Evolutionary conservation across 64 coral and sea anemone genomes (phyloP).

Genomic region (Catalaphyllia jardinei): DNA sequence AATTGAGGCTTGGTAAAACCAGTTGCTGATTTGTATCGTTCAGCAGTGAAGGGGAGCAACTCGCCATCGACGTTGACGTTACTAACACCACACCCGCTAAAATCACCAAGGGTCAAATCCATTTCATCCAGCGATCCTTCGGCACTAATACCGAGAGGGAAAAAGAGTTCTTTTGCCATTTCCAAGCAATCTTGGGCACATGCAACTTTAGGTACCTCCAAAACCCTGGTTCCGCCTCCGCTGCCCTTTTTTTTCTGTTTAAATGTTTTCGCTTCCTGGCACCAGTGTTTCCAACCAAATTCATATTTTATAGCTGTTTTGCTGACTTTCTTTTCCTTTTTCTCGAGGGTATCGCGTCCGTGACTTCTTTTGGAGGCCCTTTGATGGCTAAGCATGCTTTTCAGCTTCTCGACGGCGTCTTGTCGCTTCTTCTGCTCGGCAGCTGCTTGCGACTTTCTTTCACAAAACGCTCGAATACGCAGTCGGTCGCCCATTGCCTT

Average conservation of each 20-base stretch:
- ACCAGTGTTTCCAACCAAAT: slow-evolving; percentile 44
- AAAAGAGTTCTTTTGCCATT: no score
- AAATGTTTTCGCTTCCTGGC: not conserved
- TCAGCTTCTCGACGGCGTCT: slow-evolving; percentile 12
- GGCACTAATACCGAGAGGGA: no score
- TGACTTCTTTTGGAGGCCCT: slow-evolving; percentile 1
- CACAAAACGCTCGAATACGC: slow-evolving; percentile 6
- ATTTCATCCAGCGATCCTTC: no score
- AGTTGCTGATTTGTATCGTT: no score
- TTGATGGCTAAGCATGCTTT: not conserved
- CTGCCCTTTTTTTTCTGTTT: not conserved
- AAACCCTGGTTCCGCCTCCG: slow-evolving; percentile 21
- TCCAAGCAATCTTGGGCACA: no score
- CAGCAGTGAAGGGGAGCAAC: no score
- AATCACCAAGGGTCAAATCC: no score
- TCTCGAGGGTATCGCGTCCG: no score
- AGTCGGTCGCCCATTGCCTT: not conserved
- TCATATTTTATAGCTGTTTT: slow-evolving; percentile 50
- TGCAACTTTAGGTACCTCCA: not conserved
- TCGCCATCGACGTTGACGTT: no score
- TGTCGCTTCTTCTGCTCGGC: slow-evolving; percentile 6
- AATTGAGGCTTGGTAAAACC: no score
- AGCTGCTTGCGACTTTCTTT: not conserved
- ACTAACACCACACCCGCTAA: no score
- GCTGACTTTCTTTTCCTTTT: not conserved